Evolutionary conservation across 2,888 invertebrate genomes (phyloP).

Genomic region (Andrena praecox): DNA sequence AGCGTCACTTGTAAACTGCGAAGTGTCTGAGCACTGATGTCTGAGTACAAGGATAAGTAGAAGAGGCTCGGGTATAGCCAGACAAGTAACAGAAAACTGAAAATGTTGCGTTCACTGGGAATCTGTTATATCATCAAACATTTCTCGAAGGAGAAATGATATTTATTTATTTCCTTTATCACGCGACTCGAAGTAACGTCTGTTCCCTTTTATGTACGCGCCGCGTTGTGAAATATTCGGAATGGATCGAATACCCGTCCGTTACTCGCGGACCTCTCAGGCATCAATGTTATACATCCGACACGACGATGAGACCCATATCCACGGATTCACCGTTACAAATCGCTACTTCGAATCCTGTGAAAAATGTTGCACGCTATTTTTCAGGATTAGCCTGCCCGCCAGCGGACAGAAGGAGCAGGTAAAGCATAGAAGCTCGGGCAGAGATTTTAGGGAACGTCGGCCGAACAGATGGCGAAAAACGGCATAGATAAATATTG

Average conservation of each 20-base stretch:
- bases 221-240: not conserved
- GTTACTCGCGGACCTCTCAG: constrained; percentile 5
- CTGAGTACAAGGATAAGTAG: not conserved
- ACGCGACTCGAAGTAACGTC: constrained; percentile 59
- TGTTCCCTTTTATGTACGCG: constrained; percentile 64
- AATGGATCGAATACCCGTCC: constrained; percentile 1
- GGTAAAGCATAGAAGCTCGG: constrained; percentile 29
- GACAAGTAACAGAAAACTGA: not conserved
- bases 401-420: constrained; percentile 44
- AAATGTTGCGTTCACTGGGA: not conserved
- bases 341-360: constrained; percentile 78
- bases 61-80: not conserved
- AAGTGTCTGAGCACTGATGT: no score
- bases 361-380: constrained; percentile 79
- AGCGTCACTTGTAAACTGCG: no score
- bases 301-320: constrained; percentile 45
- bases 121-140: not conserved
- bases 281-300: constrained; percentile 23
- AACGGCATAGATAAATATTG: constrained; percentile 46
- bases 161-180: not conserved
- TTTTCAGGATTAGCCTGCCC: constrained; percentile 79
- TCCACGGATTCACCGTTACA: constrained; percentile 63
- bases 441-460: constrained; percentile 19
- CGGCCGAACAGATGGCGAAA: constrained; percentile 30
- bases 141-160: no score